These are phyloP conservation scores for Callorhinus ursinus DNA, from an alignment of 2,113 vertebrate genomes.

Conservation along the genomic window DNA sequence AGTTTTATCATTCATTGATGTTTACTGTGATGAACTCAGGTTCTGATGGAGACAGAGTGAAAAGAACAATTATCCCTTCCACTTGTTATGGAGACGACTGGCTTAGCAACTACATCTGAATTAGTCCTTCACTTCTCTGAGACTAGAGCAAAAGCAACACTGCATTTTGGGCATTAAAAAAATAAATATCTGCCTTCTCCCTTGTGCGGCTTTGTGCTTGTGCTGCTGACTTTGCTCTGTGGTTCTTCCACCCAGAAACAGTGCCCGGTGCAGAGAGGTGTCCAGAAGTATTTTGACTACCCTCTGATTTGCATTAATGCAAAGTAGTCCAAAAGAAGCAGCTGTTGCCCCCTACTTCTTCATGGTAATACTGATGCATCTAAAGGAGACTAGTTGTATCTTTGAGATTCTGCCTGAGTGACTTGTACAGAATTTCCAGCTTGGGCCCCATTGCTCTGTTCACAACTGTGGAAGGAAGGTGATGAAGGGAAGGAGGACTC, in stretches of 20 bases:
- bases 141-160: background rate
- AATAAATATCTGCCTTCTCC: background rate
- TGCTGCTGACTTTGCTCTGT: rapidly evolving
- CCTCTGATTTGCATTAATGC: background rate
- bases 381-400: background rate
- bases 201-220: too few relatives aligned
- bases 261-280: too few relatives aligned
- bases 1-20: background rate
- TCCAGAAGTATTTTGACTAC: background rate
- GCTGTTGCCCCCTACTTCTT: background rate
- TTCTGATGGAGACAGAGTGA: background rate
- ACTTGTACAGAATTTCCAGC: background rate
- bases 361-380: background rate
- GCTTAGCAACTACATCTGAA: background rate
- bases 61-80: background rate
- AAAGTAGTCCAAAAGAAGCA: background rate
- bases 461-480: background rate
- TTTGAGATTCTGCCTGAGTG: background rate
- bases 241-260: background rate
- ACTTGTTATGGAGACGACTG: background rate
- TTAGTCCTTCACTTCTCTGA: background rate
- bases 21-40: background rate
- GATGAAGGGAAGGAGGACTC: background rate
- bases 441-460: background rate
- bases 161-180: background rate